phyloP scores from a whole-genome alignment of 2,888 invertebrate genomes.

The Carabus problematicus region DNA sequence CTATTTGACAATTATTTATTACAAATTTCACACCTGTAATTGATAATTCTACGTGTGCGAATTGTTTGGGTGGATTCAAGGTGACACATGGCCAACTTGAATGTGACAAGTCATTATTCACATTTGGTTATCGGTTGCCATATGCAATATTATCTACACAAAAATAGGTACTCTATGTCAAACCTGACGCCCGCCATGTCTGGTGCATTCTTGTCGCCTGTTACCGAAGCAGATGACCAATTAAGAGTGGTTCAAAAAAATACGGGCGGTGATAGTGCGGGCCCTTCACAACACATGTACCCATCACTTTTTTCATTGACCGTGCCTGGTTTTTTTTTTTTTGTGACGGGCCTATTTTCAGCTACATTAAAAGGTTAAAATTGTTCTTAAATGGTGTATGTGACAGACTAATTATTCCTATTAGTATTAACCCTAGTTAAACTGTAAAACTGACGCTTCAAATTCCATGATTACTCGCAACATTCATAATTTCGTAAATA shows the following conservation, averaged over 20 bases:
- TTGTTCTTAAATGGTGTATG: conserved; percentile 14
- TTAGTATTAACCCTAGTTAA: conserved; percentile 8
- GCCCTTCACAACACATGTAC: conserved; percentile 1
- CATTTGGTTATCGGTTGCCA: background rate
- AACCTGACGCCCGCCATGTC: background rate
- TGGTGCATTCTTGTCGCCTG: background rate
- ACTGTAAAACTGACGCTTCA: no score
- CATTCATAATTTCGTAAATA: background rate
- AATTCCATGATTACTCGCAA: no score
- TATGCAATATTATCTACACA: background rate
- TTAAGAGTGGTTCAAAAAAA: conserved; percentile 16
- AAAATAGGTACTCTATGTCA: background rate
- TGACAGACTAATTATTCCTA: conserved; percentile 14
- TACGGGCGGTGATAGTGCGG: conserved; percentile 10
- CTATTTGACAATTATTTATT: no score
- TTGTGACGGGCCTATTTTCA: conserved; percentile 12
- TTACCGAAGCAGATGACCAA: conserved; percentile 10
- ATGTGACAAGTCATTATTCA: background rate
- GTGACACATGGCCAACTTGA: background rate
- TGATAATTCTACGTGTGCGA: no score
- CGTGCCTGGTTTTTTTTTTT: conserved; percentile 34
- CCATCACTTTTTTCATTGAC: conserved; percentile 16
- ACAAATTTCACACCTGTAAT: no score
- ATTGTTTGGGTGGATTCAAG: no score
- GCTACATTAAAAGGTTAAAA: conserved; percentile 5